Base-by-base conservation (phyloP, 1,140 invertebrate genomes). In the Vanessa tameamea region DNA sequence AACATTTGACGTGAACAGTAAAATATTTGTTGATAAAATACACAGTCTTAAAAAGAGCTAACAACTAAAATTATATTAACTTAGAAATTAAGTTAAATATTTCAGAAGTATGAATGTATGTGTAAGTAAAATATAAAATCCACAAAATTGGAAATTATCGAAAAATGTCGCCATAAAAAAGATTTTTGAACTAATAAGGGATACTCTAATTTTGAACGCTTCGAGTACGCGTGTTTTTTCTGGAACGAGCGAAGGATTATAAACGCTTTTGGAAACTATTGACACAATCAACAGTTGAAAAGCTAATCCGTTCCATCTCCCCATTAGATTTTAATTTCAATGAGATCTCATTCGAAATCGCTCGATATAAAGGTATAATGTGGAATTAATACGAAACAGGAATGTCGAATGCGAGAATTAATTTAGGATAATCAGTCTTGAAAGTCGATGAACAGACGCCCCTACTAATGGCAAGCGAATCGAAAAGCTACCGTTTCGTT, bases 351-450 rank as follows among this genome's bases (percentile, higher is more conserved):
- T 70, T 74, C 61, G 61, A 65, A 64, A 64, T 64, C 66, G 51
- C 50, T 13, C 26, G 43, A 14, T 15, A 3, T 47, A 50, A 65
- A 47, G 66, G 51, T 72, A 53, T 71, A 65, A 66, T 67, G 47
- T 82, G 78, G 76, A 82, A 84, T 79, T 57, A 59, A 69, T 69
- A 64, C 76, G 64, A 65, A 80, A 81, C 31, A 64, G 86, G 84
- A 88, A 88, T 86, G 84, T 88, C 69, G 78, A 81, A 83, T 76
- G 73, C 72, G 69, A 81, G 75, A 81, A 78, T 78, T 75, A 87
- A 91, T 91, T 92, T 89, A 87, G 86, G 85, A 84, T 84, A 88
- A 86, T 92, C 87, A 91, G 89, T 92, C 89, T 89, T 92, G 82
- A 80, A 81, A 84, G 85, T 84, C 84, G 86, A 84, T 87, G 81